phyloP scores from a whole-genome alignment of 2,797 vertebrate genomes.

The Pelobates cultripes region DNA sequence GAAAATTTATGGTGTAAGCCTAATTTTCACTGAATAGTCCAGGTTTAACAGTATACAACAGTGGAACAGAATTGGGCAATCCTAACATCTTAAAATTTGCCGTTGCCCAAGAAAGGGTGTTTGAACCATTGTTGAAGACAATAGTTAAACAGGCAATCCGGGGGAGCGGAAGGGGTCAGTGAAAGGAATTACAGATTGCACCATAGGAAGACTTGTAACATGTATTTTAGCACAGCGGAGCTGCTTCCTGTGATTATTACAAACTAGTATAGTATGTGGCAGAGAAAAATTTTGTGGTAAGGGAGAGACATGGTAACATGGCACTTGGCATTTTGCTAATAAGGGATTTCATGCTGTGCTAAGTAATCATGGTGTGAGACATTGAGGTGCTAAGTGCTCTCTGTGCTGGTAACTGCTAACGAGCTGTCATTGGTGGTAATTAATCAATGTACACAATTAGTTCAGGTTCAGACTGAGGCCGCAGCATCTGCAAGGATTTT shows the following conservation, averaged over 20 bases:
- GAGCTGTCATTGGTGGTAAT: constrained; percentile 45
- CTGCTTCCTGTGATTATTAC: neutral
- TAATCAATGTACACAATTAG: constrained; percentile 44
- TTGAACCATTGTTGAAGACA: too few relatives aligned
- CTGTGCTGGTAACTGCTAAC: constrained; percentile 22
- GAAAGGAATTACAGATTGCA: neutral
- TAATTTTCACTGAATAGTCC: too few relatives aligned
- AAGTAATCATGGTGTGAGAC: constrained; percentile 34
- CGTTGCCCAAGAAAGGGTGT: too few relatives aligned
- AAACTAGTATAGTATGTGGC: too few relatives aligned
- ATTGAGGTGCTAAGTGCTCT: constrained; percentile 26
- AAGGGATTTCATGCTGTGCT: constrained; percentile 32
- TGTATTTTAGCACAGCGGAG: neutral
- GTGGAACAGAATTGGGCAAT: too few relatives aligned
- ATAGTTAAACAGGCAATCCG: neutral
- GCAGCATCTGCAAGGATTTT: neutral
- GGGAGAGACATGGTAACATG: neutral
- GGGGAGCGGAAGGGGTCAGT: neutral
- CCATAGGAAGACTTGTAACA: neutral
- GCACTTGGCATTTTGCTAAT: constrained; percentile 8
- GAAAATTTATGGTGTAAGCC: too few relatives aligned
- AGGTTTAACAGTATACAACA: too few relatives aligned
- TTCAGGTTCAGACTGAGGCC: constrained; percentile 23
- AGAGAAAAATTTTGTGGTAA: neutral
- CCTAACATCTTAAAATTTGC: too few relatives aligned